A percentile compares a stretch with the other conserved stretches of the same genome.
These are phyloP conservation scores for Patella vulgata DNA, from an alignment of 1,140 invertebrate genomes.

Conservation along the genomic window DNA sequence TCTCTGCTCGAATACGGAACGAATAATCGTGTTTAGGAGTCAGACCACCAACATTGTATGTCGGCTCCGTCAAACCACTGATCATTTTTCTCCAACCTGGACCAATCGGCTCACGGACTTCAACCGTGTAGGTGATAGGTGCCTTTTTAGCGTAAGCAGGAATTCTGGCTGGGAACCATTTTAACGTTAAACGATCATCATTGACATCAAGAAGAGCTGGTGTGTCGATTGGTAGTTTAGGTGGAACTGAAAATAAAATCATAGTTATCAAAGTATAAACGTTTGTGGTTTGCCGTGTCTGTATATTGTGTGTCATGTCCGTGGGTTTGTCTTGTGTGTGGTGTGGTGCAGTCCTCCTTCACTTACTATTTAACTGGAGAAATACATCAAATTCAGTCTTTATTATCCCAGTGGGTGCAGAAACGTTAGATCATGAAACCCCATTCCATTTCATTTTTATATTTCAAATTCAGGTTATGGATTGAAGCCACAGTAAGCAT, in stretches of 20 bases:
- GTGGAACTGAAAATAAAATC: conserved; percentile 75
- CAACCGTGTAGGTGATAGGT: conserved; percentile 9
- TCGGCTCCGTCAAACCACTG: conserved; percentile 33
- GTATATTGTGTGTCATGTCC: too few species aligned
- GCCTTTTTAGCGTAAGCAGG: conserved; percentile 51
- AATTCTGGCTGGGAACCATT: conserved; percentile 85
- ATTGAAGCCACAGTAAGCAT: too few species aligned
- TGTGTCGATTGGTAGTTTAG: conserved; percentile 75
- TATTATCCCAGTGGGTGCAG: too few species aligned
- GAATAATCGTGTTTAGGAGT: conserved; percentile 91
- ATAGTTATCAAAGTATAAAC: too few species aligned
- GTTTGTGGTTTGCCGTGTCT: too few species aligned
- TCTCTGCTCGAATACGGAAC: conserved; percentile 94
- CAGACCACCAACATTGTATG: conserved; percentile 36
- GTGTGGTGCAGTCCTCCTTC: too few species aligned
- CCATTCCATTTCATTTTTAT: too few species aligned
- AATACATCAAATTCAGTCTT: too few species aligned
- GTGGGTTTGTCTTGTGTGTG: too few species aligned
- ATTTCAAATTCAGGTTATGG: too few species aligned
- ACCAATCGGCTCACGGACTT: conserved; percentile 27
- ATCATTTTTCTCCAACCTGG: conserved; percentile 32
- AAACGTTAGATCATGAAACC: too few species aligned
- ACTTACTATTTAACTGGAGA: too few species aligned
- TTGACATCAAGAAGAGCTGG: conserved; percentile 91
- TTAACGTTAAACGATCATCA: conserved; percentile 81